phyloP scores from a whole-genome alignment of 1,140 invertebrate species.

The Grapholita molesta region DNA sequence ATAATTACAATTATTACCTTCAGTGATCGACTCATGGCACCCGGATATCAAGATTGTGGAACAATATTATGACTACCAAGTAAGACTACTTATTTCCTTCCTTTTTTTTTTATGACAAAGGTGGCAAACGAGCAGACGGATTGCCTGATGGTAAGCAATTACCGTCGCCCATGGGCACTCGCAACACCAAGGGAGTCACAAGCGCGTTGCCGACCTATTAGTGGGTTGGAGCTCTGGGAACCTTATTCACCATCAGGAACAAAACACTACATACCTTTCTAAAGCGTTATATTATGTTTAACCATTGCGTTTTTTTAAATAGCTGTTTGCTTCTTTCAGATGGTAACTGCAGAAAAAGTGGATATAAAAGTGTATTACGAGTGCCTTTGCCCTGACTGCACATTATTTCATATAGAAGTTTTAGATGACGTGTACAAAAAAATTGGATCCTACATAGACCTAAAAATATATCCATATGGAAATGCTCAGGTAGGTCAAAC shows the following conservation, averaged over 20 bases:
- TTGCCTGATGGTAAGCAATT: too few relatives aligned
- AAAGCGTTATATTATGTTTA: too few relatives aligned
- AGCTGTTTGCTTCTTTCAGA: too few relatives aligned
- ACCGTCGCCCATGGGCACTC: too few relatives aligned
- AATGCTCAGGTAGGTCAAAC: neutral
- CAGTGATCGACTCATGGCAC: neutral
- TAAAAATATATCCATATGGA: conserved; percentile 5
- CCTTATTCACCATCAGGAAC: too few relatives aligned
- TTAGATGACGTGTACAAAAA: neutral
- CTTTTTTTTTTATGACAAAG: too few relatives aligned
- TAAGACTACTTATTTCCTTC: neutral
- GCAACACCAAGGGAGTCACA: too few relatives aligned
- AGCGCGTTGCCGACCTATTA: too few relatives aligned
- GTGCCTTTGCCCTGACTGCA: conserved; percentile 14
- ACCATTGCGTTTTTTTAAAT: too few relatives aligned
- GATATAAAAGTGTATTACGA: neutral
- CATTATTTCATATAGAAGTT: neutral
- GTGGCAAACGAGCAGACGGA: too few relatives aligned
- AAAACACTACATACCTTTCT: too few relatives aligned
- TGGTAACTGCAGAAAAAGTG: neutral
- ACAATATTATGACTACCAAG: neutral
- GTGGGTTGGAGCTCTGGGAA: too few relatives aligned
- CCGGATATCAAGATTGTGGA: neutral
- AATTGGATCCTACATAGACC: neutral
- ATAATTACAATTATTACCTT: neutral